Evolutionary conservation across 2,113 vertebrate genomes (phyloP), one percentile per base, ranked within the genome.

Genomic region (Melanocharis versteri): DNA sequence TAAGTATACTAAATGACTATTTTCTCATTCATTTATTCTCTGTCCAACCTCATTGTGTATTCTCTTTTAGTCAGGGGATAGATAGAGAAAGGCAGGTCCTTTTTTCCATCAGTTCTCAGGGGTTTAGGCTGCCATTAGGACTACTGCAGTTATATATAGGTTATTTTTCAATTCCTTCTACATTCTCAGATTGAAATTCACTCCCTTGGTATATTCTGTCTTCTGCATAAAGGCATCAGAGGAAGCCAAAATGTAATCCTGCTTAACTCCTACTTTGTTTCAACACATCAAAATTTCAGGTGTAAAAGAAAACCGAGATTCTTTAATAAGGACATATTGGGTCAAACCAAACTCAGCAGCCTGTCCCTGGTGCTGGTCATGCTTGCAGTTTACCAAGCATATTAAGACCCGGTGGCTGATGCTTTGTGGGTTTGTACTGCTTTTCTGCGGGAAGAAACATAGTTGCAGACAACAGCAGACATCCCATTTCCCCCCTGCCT

Each of bases 1-100:
- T 96, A 90, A 89, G 48, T 87, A 33, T 64, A 78, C 57, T 76
- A 87, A 92, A 91, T 94, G 23, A 81, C 71, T 88, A 0, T 87
- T 94, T 94, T 95, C 85, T 76, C 51, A 93, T 96, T 94, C 81
- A 76, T 82, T 97, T 94, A 85, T 85, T 57, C 87, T 60, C 51
- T 83, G 21, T 51, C 87, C 83, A 64, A 45, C 47, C 42, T 94
- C 87, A 47, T 42, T 90, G 57, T 7, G 0, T 83, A 85, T 94
- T 97, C 75, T 62, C 37, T 79, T 87, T 85, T n/a, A 93, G 64
- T 82, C 70, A 57, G 40, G 31, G 54, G 54, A 58, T 39, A 69
- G 53, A 48, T 2, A 73, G 64, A 81, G 47, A 47, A 51, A 83
- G 77, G 45, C 73, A 89, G 65, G 57, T 35, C 37, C 35, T 83